Evolutionary conservation across 1,140 invertebrate species (phyloP).

Genomic region (Rhagoletis zephyria): DNA sequence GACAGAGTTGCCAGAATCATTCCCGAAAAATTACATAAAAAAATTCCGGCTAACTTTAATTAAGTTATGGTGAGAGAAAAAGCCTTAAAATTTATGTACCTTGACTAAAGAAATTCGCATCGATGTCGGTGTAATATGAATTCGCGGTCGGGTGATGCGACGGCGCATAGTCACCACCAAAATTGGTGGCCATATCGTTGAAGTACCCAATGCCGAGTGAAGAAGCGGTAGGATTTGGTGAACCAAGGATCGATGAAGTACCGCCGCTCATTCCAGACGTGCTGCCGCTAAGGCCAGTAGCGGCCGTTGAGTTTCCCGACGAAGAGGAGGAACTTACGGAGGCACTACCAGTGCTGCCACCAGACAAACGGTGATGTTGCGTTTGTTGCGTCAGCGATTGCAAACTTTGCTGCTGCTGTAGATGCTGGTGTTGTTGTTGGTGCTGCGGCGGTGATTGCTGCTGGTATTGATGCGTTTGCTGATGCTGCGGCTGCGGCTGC

Average conservation of each 20-base stretch:
- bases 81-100: constrained; percentile 58
- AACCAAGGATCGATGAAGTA: constrained; percentile 13
- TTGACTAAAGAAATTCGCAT: constrained; percentile 72
- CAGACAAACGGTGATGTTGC: constrained; percentile 67
- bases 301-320: constrained; percentile 40
- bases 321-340: constrained; percentile 64
- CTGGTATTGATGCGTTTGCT: constrained; percentile 50
- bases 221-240: constrained; percentile 61
- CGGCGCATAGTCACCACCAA: constrained; percentile 62
- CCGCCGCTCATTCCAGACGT: constrained; percentile 62
- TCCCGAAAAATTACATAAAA: too few species aligned
- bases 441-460: constrained; percentile 58
- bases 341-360: constrained; percentile 69
- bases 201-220: constrained; percentile 69
- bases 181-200: constrained; percentile 66
- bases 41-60: too few species aligned
- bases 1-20: too few species aligned
- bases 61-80: too few species aligned
- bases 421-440: constrained; percentile 57
- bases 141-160: constrained; percentile 58
- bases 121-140: constrained; percentile 69
- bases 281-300: constrained; percentile 61
- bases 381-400: constrained; percentile 57
- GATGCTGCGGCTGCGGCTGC: constrained; percentile 57
- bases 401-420: constrained; percentile 54